These are phyloP conservation scores for Emberiza fucata DNA, from an alignment of 2,113 vertebrate genomes.

Conservation along the genomic window DNA sequence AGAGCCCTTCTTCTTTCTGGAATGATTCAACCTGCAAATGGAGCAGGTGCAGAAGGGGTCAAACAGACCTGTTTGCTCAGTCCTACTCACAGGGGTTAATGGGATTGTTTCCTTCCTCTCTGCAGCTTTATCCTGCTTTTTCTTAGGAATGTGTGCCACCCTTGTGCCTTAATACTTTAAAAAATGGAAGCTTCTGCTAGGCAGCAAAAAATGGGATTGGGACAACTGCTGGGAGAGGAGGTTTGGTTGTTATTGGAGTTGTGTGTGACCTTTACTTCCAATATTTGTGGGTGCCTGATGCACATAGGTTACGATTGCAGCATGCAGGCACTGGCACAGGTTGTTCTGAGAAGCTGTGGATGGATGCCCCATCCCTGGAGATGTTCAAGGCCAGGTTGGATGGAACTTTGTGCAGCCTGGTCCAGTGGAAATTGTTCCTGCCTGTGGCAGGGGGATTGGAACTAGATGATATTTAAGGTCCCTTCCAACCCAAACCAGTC, in stretches of 20 bases:
- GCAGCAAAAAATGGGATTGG: neutral
- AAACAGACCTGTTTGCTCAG: fast-evolving
- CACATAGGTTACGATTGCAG: fast-evolving
- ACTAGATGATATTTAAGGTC: neutral
- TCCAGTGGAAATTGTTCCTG: neutral
- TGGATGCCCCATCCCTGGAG: neutral
- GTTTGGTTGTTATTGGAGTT: neutral
- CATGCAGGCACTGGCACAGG: neutral
- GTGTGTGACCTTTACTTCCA: neutral
- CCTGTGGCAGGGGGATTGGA: neutral
- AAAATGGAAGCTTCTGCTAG: neutral
- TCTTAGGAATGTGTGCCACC: neutral
- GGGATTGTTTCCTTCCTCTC: neutral
- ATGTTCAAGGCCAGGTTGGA: neutral
- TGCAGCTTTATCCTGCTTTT: neutral
- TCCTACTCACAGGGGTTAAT: neutral
- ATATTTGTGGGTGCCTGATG: neutral
- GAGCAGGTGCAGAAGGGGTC: neutral
- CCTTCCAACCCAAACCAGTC: neutral
- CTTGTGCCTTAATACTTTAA: neutral
- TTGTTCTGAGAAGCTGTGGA: neutral
- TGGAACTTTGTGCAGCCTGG: neutral
- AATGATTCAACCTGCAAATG: neutral
- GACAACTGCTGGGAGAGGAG: neutral
- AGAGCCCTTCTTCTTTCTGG: neutral